A percentile compares a stretch with the other conserved stretches of the same genome.
Evolutionary conservation across 2,797 vertebrate species (phyloP).

Genomic region (Tarsius wallacei): DNA sequence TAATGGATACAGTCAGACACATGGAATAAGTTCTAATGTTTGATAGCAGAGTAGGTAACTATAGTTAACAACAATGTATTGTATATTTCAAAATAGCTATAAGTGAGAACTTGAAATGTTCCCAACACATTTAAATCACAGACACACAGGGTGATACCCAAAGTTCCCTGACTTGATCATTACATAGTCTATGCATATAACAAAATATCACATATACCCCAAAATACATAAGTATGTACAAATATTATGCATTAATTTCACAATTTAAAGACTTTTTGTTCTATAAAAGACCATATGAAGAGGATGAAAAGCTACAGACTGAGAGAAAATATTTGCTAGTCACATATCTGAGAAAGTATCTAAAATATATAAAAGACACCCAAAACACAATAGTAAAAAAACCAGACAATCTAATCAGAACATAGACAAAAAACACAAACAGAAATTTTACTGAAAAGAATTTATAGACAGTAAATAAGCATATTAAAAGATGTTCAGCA

Average conservation of each 20-base stretch:
- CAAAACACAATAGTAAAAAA: background rate
- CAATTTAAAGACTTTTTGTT: background rate
- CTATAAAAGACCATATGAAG: background rate
- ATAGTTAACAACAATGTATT: background rate
- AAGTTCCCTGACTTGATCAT: background rate
- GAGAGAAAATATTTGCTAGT: background rate
- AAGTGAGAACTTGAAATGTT: background rate
- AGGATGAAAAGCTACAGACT: background rate
- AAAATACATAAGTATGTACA: background rate
- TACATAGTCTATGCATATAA: background rate
- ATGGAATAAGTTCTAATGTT: background rate
- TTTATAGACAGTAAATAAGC: background rate
- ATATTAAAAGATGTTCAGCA: background rate
- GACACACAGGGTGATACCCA: background rate
- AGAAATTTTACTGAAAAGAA: background rate
- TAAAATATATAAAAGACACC: background rate
- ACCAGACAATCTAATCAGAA: background rate
- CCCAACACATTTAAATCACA: background rate
- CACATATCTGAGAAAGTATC: background rate
- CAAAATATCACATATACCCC: background rate
- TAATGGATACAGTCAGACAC: background rate
- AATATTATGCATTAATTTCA: background rate
- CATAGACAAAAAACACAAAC: background rate
- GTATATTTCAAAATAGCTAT: background rate
- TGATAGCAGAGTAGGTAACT: background rate